A percentile compares a stretch with the other conserved stretches of the same genome.
Evolutionary conservation across 2,888 invertebrate species (phyloP).

Genomic region (Hybos culiciformis): DNA sequence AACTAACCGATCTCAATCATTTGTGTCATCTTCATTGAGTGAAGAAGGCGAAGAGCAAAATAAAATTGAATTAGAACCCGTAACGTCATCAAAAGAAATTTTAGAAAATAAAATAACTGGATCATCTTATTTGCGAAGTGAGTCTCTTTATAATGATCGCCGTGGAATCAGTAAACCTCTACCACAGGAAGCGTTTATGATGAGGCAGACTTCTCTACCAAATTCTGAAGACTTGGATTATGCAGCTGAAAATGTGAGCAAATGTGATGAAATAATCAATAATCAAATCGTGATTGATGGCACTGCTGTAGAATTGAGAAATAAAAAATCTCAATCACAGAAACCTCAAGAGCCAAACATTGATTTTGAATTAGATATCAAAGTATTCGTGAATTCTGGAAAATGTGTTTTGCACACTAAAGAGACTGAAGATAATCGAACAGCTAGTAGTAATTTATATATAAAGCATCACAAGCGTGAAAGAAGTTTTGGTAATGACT

Average conservation of each 20-base stretch:
- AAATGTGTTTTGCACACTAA: constrained; percentile 94
- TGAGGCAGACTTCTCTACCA: constrained; percentile 62
- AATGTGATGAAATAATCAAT: constrained; percentile 30
- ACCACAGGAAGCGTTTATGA: constrained; percentile 29
- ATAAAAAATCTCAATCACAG: constrained; percentile 36
- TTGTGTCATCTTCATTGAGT: constrained; percentile 55
- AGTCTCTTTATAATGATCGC: too few species aligned
- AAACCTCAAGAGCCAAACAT: constrained; percentile 70
- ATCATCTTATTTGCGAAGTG: too few species aligned
- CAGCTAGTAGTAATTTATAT: constrained; percentile 40
- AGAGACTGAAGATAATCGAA: constrained; percentile 47
- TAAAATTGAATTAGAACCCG: constrained; percentile 27
- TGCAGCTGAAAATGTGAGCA: constrained; percentile 40
- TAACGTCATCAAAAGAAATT: constrained; percentile 34
- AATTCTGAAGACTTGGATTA: constrained; percentile 58
- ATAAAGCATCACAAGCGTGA: constrained; percentile 32
- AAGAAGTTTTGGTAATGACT: constrained; percentile 34
- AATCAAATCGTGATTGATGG: constrained; percentile 47
- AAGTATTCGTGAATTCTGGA: constrained; percentile 91
- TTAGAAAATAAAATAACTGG: too few species aligned
- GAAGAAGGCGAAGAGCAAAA: constrained; percentile 43
- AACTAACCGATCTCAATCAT: constrained; percentile 62
- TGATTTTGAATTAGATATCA: constrained; percentile 90
- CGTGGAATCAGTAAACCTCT: too few species aligned
- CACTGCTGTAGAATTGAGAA: constrained; percentile 47